Evolutionary conservation across 2,888 invertebrate genomes (phyloP), one percentile per base, ranked within the genome.

Genomic region (Oligia strigilis): DNA sequence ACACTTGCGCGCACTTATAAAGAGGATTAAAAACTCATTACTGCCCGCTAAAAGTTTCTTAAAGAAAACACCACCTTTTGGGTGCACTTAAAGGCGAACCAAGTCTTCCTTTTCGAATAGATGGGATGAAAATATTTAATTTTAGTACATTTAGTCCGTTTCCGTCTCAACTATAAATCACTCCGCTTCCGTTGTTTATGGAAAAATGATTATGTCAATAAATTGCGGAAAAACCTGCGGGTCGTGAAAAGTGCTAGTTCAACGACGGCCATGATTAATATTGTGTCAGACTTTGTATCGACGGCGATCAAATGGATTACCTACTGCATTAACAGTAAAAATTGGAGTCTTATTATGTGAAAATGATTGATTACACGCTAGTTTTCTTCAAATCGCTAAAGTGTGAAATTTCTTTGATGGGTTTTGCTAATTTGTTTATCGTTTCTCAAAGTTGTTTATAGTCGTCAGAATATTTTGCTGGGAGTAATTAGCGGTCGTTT

Each of bases 181-280:
- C 79, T 85, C 78, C 71, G 58, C 77, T 78, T 87, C 78, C 77
- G 87, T 90, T 89, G 87, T 88, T 87, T 90, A 88, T 82, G 84
- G 75, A 81, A 74, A 84, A 85, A 85, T 69, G 43, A 84, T 83
- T 83, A 76, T 81, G 75, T 86, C 79, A 82, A 83, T 85, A 85
- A 77, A 83, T 85, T 84, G 62, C 72, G 81, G 72, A 81, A 87
- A 86, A 85, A 74, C 71, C 72, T 75, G 72, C 77, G 73, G 81
- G 72, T 83, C 74, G 78, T 78, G 88, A 85, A 88, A 84, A 90
- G 64, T 79, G 75, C 75, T 85, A 78, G 82, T 82, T 80, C 52
- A 82, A 65, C 69, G 77, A 43, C 70, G 77, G 72, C 82, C 66
- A 81, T 87, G 87, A 90, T 90, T 89, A 85, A 89, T 88, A 83